phyloP scores from a whole-genome alignment of 1,140 invertebrate species.

The Sinonovacula constricta region DNA sequence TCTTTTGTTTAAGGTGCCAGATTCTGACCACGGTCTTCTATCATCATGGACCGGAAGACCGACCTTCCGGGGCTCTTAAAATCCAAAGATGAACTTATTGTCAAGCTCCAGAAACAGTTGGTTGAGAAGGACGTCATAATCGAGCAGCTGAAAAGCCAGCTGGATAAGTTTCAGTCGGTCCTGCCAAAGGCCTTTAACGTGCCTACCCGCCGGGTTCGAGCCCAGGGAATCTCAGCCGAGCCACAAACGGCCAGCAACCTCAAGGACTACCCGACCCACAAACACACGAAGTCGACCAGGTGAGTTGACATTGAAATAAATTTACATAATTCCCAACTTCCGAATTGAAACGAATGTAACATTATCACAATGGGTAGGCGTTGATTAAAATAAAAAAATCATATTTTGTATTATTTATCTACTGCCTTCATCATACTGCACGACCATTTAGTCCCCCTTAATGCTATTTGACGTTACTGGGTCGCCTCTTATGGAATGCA shows the following conservation, averaged over 20 bases:
- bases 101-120: conserved; percentile 60
- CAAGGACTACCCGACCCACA: conserved; percentile 84
- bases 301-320: no score
- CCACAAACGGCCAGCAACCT: conserved; percentile 89
- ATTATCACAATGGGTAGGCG: no score
- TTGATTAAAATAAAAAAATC: no score
- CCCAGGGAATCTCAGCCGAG: conserved; percentile 95
- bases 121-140: conserved; percentile 88
- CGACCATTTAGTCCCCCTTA: no score
- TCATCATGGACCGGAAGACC: conserved; percentile 61
- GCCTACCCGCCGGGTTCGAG: conserved; percentile 86
- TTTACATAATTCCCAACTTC: no score
- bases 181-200: conserved; percentile 84
- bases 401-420: no score
- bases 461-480: no score
- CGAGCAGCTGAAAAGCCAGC: conserved; percentile 89
- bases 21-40: no score
- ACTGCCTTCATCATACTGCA: no score
- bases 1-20: no score
- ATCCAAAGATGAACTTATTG: conserved; percentile 85
- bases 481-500: no score
- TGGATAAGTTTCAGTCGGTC: conserved; percentile 96
- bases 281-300: conserved; percentile 67
- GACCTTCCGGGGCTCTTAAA: conserved; percentile 76
- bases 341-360: no score